phyloP scores from a whole-genome alignment of 1,140 invertebrate genomes.

The Caenorhabditis briggsae region DNA sequence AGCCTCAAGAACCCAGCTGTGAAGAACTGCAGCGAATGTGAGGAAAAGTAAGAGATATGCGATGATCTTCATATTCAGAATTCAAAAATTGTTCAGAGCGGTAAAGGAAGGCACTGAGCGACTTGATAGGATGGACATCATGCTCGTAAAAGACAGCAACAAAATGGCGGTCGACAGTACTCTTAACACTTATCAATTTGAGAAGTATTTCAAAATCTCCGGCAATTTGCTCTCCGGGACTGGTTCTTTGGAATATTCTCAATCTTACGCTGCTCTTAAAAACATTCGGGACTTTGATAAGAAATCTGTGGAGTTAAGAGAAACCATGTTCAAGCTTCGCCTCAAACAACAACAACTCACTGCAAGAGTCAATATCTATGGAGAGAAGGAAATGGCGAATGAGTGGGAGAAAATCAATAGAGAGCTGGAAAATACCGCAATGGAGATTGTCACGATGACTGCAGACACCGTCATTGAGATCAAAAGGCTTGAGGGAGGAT shows the following conservation, averaged over 20 bases:
- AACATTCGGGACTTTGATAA: not conserved
- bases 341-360: not conserved
- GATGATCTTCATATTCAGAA: no score
- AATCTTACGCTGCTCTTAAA: not conserved
- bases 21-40: not conserved
- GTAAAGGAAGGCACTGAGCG: not conserved
- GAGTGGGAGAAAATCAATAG: not conserved
- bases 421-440: not conserved
- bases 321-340: not conserved
- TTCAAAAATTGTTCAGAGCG: not conserved
- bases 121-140: not conserved
- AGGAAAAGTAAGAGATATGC: no score
- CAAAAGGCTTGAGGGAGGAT: not conserved
- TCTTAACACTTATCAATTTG: not conserved
- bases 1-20: not conserved
- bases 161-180: not conserved
- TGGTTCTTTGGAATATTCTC: not conserved
- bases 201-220: not conserved
- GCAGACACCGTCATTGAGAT: not conserved
- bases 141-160: not conserved
- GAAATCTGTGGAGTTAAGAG: not conserved
- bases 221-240: not conserved
- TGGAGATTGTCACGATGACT: not conserved
- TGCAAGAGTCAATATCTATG: constrained; percentile 1
- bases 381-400: not conserved